These are phyloP conservation scores for Pogonomyrmex barbatus DNA, from an alignment of 1,140 invertebrate genomes.

Conservation along the genomic window DNA sequence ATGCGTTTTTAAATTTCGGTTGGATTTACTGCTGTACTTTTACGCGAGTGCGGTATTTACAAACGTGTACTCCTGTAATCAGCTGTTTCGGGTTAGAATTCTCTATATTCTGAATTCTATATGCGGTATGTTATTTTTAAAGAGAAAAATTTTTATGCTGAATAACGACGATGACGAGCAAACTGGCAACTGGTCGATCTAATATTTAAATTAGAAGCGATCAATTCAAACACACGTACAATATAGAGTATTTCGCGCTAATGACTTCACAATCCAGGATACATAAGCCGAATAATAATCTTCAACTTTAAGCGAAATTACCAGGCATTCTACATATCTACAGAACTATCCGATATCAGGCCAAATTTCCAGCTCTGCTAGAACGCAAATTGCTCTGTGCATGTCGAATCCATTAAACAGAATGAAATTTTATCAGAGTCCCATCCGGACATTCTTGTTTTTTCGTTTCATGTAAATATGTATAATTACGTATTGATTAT, in stretches of 20 bases:
- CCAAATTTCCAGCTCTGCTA: not conserved
- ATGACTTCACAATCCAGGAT: not conserved
- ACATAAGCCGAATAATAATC: not conserved
- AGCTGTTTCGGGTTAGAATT: not conserved
- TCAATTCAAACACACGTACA: not conserved
- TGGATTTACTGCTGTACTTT: constrained; percentile 18
- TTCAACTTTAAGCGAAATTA: not conserved
- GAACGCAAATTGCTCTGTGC: not conserved
- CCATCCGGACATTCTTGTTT: not conserved
- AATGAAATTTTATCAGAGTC: constrained; percentile 10
- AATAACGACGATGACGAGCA: not conserved
- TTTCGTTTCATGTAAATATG: not conserved
- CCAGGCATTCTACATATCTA: not conserved
- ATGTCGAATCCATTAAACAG: not conserved
- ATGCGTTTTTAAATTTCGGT: constrained; percentile 13
- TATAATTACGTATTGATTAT: not conserved
- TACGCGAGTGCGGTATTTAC: not conserved
- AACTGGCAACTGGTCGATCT: not conserved
- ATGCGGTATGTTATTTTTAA: constrained; percentile 8
- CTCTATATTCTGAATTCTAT: not conserved
- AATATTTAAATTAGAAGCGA: not conserved
- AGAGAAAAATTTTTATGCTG: not conserved
- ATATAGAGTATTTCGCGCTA: not conserved
- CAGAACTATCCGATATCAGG: not conserved
- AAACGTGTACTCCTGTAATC: not conserved